A percentile compares a stretch with the other conserved stretches of the same genome.
These are phyloP conservation scores for Rhinatrema bivittatum DNA, from an alignment of 2,797 vertebrate species.

Conservation along the genomic window DNA sequence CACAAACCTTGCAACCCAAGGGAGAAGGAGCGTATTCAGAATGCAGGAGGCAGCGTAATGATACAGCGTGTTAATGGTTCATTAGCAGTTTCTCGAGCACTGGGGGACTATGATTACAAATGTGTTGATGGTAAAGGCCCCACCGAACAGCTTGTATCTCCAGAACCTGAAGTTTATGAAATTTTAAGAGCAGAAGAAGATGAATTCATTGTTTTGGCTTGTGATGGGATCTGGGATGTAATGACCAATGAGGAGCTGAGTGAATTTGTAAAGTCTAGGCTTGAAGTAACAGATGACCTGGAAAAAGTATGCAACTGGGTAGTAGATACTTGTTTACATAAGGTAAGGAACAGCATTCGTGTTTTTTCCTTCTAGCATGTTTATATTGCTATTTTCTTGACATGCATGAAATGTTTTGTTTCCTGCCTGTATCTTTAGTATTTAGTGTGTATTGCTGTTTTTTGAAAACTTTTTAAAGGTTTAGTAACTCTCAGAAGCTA, in stretches of 20 bases:
- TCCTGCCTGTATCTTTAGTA: too few species aligned
- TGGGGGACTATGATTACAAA: conserved; percentile 98
- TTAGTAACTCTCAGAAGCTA: too few species aligned
- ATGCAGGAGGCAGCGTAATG: conserved; percentile 97
- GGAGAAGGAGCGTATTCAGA: conserved; percentile 95
- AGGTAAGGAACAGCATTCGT: conserved; percentile 67
- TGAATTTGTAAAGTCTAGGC: conserved; percentile 88
- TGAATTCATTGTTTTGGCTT: conserved; percentile 92
- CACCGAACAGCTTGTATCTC: conserved; percentile 96
- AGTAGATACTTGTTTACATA: conserved; percentile 98
- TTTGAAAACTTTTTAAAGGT: too few species aligned
- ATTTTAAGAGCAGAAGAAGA: conserved; percentile 84
- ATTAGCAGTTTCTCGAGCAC: conserved; percentile 89
- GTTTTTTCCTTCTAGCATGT: too few species aligned
- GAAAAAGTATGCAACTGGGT: conserved; percentile 97
- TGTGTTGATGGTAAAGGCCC: conserved; percentile 96
- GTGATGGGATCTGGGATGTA: conserved; percentile 98
- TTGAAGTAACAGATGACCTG: conserved; percentile 88
- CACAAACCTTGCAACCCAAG: conserved; percentile 97
- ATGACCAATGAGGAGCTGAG: conserved; percentile 98
- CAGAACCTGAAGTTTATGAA: conserved; percentile 93
- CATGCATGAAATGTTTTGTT: too few species aligned
- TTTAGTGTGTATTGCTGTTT: too few species aligned
- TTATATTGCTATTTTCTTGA: too few species aligned
- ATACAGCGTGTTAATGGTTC: conserved; percentile 97